Conservation (phyloP, 2,888 invertebrate genomes). For the Mechanitis messenoides region DNA sequence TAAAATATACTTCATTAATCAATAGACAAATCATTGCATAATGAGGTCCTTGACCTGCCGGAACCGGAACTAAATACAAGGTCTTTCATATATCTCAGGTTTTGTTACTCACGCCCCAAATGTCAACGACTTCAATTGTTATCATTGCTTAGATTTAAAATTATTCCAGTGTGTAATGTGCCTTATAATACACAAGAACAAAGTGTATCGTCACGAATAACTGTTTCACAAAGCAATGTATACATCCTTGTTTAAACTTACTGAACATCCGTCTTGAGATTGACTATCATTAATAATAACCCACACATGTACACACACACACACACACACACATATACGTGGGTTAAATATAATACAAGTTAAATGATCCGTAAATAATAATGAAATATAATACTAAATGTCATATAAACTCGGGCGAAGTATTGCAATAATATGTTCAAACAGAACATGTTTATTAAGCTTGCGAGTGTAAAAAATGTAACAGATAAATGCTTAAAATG, state of each 20-base stretch:
- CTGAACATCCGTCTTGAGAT: conserved; percentile 24
- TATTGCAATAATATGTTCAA: neutral
- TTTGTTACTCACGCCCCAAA: conserved; percentile 51
- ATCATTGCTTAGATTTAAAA: conserved; percentile 9
- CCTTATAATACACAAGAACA: neutral
- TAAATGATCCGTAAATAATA: neutral
- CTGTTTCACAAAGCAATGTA: conserved; percentile 34
- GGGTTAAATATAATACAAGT: neutral
- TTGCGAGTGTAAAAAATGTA: neutral
- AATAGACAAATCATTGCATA: conserved; percentile 8
- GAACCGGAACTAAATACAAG: conserved; percentile 55
- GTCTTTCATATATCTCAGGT: conserved; percentile 46
- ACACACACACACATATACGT: too few species aligned
- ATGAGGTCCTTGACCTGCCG: conserved; percentile 46
- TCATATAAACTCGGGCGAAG: neutral
- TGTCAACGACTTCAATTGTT: conserved; percentile 36
- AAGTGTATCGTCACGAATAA: conserved; percentile 44
- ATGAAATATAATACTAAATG: neutral
- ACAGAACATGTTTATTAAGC: neutral
- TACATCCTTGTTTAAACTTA: conserved; percentile 49
- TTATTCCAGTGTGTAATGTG: neutral
- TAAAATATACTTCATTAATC: neutral
- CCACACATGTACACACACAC: conserved; percentile 7
- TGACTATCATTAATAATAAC: conserved; percentile 20
- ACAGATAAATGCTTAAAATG: neutral